Conservation (phyloP, 2,888 invertebrate species). For the Protonemura montana region DNA sequence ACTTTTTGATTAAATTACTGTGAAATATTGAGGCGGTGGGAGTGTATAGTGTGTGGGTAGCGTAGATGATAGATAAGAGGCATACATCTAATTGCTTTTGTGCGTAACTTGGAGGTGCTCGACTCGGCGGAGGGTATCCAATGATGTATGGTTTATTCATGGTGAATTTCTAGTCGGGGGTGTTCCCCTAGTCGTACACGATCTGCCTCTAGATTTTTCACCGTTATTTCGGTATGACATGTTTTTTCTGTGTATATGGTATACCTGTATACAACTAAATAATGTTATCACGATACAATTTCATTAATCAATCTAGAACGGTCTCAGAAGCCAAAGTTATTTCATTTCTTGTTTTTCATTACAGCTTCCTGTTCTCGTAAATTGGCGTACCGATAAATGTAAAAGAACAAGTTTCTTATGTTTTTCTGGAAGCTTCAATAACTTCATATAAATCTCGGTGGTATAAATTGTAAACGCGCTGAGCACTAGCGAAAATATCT, state of each 20-base stretch:
- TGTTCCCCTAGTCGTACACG: not conserved
- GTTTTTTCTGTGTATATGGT: not conserved
- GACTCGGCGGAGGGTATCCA: not conserved
- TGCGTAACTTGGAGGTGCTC: not conserved
- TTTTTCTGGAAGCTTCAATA: not conserved
- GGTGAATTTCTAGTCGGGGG: not conserved
- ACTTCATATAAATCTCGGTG: conserved; percentile 1
- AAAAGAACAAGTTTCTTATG: not conserved
- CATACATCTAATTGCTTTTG: conserved; percentile 7
- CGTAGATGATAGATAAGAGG: not conserved
- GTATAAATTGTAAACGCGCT: not conserved
- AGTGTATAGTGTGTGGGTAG: not conserved
- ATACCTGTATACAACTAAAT: not conserved
- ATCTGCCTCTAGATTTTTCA: not conserved
- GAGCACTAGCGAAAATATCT: not conserved
- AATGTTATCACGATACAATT: not conserved
- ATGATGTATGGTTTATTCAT: conserved; percentile 3
- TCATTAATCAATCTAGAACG: not conserved
- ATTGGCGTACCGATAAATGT: not conserved
- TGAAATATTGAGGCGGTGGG: conserved; percentile 2
- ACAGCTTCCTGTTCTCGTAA: not conserved
- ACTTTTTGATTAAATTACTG: not conserved
- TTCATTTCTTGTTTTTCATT: not conserved
- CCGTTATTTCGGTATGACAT: not conserved
- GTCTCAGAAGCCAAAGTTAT: not conserved